Conservation (phyloP, 2,797 vertebrate species). For the Eulemur albifrons region DNA sequence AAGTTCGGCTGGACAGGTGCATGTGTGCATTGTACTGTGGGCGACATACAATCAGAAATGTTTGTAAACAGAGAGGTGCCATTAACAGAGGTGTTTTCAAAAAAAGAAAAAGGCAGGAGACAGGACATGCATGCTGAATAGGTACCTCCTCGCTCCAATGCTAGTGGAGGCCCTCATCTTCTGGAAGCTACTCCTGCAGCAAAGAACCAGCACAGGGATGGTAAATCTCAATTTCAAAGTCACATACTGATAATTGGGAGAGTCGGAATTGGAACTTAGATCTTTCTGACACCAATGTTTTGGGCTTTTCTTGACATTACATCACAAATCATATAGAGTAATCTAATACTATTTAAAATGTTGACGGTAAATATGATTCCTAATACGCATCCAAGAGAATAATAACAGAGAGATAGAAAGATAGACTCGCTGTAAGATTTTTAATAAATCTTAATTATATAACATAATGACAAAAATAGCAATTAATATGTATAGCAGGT, state of each 20-base stretch:
- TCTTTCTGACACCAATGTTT: neutral
- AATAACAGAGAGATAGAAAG: neutral
- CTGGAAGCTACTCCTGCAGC: fast-evolving
- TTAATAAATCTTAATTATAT: neutral
- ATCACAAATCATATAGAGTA: neutral
- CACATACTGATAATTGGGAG: fast-evolving
- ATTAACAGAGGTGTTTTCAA: neutral
- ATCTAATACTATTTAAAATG: neutral
- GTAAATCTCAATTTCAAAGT: neutral
- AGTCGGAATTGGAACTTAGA: neutral
- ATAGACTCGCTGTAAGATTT: neutral
- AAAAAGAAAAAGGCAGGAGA: neutral
- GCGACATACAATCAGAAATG: neutral
- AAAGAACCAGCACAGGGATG: too few relatives aligned
- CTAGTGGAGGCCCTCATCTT: fast-evolving
- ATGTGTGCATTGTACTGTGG: neutral
- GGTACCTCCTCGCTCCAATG: fast-evolving
- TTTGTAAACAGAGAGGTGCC: too few relatives aligned
- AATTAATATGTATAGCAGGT: neutral
- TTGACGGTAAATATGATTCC: neutral
- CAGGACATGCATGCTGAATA: fast-evolving
- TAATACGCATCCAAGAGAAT: neutral
- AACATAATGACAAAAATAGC: neutral
- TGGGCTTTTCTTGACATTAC: neutral
- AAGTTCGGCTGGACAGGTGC: fast-evolving